A percentile compares a stretch with the other conserved stretches of the same genome.
Conservation (phyloP, 92 coral and sea anemone species). For the Hydrozoanthus gracilis region DNA sequence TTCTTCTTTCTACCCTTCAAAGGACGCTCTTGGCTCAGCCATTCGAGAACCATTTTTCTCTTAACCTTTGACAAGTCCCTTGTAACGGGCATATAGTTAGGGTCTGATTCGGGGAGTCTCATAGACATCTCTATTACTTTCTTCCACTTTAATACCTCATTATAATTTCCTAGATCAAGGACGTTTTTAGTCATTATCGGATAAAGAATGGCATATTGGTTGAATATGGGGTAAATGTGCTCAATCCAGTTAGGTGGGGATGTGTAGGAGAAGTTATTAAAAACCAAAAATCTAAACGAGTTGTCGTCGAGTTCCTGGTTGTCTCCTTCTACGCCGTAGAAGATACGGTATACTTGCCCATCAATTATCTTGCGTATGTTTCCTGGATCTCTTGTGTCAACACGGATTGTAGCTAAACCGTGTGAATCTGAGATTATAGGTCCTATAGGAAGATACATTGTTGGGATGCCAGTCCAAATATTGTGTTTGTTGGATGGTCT, state of each 20-base stretch:
- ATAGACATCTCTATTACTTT: constrained; percentile 35
- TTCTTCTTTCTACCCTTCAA: constrained; percentile 49
- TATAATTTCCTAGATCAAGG: constrained; percentile 72
- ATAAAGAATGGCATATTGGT: constrained; percentile 72
- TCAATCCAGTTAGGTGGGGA: constrained; percentile 70
- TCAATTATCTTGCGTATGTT: constrained; percentile 69
- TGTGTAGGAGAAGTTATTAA: constrained; percentile 14
- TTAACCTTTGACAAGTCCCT: constrained; percentile 70
- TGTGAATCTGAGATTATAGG: constrained; percentile 40
- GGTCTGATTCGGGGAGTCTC: constrained; percentile 52
- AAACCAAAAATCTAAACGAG: constrained; percentile 55
- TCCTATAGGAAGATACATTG: neutral
- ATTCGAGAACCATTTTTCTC: constrained; percentile 52
- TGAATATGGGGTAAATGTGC: constrained; percentile 72
- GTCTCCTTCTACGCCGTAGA: constrained; percentile 48
- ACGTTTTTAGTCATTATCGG: constrained; percentile 76
- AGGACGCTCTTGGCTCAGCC: constrained; percentile 60
- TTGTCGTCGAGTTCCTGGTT: constrained; percentile 30
- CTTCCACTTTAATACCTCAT: constrained; percentile 50
- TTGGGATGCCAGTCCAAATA: constrained; percentile 9
- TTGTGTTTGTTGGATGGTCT: constrained; percentile 12
- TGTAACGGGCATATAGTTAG: constrained; percentile 77
- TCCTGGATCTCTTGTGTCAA: constrained; percentile 63
- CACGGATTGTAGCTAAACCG: constrained; percentile 57
- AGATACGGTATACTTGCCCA: constrained; percentile 70